A percentile compares a stretch with the other conserved stretches of the same genome.
phyloP scores from a whole-genome alignment of 2,888 invertebrate genomes.

The Digitonthophagus gazella region DNA sequence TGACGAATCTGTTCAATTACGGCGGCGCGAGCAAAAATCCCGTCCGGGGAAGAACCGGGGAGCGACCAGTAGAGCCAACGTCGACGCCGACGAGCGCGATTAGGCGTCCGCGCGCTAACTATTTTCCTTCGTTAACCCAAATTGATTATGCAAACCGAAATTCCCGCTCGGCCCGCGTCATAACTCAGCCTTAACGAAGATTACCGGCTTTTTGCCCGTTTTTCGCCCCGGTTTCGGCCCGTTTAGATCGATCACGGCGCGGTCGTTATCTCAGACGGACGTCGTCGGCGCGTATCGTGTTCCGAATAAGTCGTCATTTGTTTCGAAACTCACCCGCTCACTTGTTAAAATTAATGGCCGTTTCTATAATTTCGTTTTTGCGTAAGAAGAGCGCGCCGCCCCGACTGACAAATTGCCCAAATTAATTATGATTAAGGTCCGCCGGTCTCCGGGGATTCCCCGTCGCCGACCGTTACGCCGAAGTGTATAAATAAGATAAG shows the following conservation, averaged over 20 bases:
- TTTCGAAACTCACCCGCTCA: constrained; percentile 21
- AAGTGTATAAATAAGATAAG: not conserved
- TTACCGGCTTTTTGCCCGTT: not conserved
- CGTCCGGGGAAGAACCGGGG: not conserved
- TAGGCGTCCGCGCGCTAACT: not conserved
- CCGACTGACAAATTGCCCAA: constrained; percentile 35
- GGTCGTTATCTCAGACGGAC: constrained; percentile 7
- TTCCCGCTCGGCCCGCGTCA: not conserved
- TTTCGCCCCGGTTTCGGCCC: not conserved
- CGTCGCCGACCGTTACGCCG: too few species aligned
- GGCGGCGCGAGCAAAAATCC: not conserved
- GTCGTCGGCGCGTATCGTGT: constrained; percentile 9
- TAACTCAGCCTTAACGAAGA: not conserved
- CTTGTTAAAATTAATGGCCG: constrained; percentile 26
- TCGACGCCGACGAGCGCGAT: not conserved
- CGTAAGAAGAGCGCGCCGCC: constrained; percentile 7
- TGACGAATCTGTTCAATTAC: not conserved
- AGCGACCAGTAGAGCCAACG: too few species aligned
- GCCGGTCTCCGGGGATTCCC: constrained; percentile 15
- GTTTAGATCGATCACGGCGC: not conserved
- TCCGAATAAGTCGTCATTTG: constrained; percentile 21
- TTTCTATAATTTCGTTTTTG: constrained; percentile 28
- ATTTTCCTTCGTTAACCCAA: not conserved
- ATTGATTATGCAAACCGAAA: not conserved
- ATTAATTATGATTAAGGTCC: constrained; percentile 38